Evolutionary conservation across 2,113 vertebrate species (phyloP).

Genomic region (Tretioscincus oriximinensis): DNA sequence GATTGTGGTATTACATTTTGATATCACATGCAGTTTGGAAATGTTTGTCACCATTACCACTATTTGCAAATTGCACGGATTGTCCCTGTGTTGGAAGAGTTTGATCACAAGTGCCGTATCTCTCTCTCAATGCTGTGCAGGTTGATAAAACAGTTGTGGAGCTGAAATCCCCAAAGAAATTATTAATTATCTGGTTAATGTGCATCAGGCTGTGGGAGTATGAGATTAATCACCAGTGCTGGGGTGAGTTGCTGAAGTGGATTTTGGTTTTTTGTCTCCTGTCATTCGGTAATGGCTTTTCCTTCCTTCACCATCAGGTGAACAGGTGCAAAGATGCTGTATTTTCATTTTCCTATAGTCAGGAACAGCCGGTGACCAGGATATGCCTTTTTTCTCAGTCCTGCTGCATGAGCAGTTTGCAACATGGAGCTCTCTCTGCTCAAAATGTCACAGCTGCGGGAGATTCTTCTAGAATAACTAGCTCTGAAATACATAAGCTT

Average conservation of each 20-base stretch:
- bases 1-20: slow-evolving; percentile 29
- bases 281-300: slow-evolving; percentile 83
- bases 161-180: slow-evolving; percentile 92
- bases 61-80: slow-evolving; percentile 42
- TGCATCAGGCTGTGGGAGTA: slow-evolving; percentile 90
- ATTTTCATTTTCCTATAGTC: slow-evolving; percentile 79
- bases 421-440: slow-evolving; percentile 48
- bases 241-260: slow-evolving; percentile 85
- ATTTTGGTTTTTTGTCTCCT: slow-evolving; percentile 83
- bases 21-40: slow-evolving; percentile 33
- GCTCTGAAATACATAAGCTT: slow-evolving; percentile 26
- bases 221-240: slow-evolving; percentile 92
- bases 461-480: slow-evolving; percentile 49
- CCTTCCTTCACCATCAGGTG: slow-evolving; percentile 80
- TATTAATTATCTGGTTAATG: slow-evolving; percentile 99
- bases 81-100: slow-evolving; percentile 56
- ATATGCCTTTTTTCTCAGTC: slow-evolving; percentile 66
- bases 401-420: slow-evolving; percentile 79
- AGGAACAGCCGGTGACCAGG: slow-evolving; percentile 78
- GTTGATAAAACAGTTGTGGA: slow-evolving; percentile 90
- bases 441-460: slow-evolving; percentile 58
- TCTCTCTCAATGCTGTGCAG: slow-evolving; percentile 74
- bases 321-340: slow-evolving; percentile 83
- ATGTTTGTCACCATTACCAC: not conserved
- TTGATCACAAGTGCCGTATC: slow-evolving; percentile 66